A percentile compares a stretch with the other conserved stretches of the same genome.
phyloP scores from a whole-genome alignment of 2,113 vertebrate genomes.

The Periophthalmodon schlosseri region DNA sequence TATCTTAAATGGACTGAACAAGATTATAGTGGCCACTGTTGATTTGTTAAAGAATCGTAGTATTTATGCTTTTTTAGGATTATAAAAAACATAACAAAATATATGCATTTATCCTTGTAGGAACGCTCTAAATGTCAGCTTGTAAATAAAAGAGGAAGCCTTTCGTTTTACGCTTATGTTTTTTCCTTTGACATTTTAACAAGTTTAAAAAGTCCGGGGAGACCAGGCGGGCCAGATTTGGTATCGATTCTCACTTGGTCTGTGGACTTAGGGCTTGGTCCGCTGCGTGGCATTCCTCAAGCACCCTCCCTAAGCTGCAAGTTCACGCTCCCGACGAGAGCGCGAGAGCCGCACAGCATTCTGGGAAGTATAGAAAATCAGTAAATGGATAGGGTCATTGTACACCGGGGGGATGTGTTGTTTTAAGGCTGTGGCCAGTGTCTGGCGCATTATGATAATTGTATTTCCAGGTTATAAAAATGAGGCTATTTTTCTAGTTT shows the following conservation, averaged over 20 bases:
- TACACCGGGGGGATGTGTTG: background rate
- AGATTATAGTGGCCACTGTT: too few species aligned
- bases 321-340: slow-evolving; percentile 3
- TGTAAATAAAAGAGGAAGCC: slow-evolving; percentile 26
- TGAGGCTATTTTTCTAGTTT: slow-evolving; percentile 32
- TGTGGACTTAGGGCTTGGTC: slow-evolving; percentile 7
- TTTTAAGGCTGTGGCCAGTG: background rate
- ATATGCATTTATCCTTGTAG: background rate
- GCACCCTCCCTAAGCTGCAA: background rate
- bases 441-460: slow-evolving; percentile 17
- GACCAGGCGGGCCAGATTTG: slow-evolving; percentile 1
- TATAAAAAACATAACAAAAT: background rate
- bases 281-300: slow-evolving; percentile 5
- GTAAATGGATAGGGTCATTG: slow-evolving; percentile 8
- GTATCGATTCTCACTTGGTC: slow-evolving; percentile 8
- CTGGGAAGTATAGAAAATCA: slow-evolving; percentile 28
- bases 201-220: slow-evolving; percentile 12
- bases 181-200: slow-evolving; percentile 40
- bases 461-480: slow-evolving; percentile 24
- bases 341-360: slow-evolving; percentile 14
- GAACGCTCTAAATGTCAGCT: slow-evolving; percentile 19
- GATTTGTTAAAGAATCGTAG: too few species aligned
- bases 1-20: too few species aligned
- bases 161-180: slow-evolving; percentile 24
- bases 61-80: background rate